These are phyloP conservation scores for Eutrigla gurnardus DNA, from an alignment of 2,797 vertebrate genomes.

Conservation along the genomic window DNA sequence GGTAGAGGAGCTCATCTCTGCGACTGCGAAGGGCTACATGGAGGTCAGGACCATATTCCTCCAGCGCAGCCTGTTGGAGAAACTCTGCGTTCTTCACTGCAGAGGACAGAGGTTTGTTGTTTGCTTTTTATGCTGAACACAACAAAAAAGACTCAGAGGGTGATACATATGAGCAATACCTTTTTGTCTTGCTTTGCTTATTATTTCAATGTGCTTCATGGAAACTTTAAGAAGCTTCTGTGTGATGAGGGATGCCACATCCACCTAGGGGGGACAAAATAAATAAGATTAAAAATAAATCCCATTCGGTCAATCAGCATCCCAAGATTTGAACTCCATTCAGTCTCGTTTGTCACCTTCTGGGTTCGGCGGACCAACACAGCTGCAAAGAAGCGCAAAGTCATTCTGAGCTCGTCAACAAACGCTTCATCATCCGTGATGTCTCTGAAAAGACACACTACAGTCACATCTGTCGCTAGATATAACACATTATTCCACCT, in stretches of 20 bases:
- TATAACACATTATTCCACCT: background rate
- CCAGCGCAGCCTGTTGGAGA: constrained; percentile 94
- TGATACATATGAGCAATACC: constrained; percentile 78
- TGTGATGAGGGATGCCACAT: constrained; percentile 93
- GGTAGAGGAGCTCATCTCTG: constrained; percentile 97
- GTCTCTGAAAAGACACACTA: constrained; percentile 83
- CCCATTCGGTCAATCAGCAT: background rate
- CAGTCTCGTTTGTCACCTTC: constrained; percentile 83
- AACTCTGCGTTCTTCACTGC: constrained; percentile 91
- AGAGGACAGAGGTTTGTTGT: constrained; percentile 25
- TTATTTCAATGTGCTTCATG: constrained; percentile 98
- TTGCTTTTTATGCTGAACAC: background rate
- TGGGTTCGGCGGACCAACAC: constrained; percentile 94
- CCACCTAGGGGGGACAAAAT: constrained; percentile 83
- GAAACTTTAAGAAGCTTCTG: constrained; percentile 95
- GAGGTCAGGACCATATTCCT: constrained; percentile 96
- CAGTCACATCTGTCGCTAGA: background rate
- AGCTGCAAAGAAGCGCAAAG: constrained; percentile 92
- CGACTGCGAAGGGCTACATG: constrained; percentile 94
- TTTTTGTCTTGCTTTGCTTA: constrained; percentile 95
- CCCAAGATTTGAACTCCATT: background rate
- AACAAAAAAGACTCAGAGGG: background rate
- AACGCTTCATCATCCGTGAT: constrained; percentile 97
- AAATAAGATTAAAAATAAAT: background rate
- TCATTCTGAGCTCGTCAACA: constrained; percentile 93